Percentiles rank a stretch among this genome's conserved stretches.
Conservation (phyloP, 2,888 invertebrate species). For the Sinotaia quadrata region DNA sequence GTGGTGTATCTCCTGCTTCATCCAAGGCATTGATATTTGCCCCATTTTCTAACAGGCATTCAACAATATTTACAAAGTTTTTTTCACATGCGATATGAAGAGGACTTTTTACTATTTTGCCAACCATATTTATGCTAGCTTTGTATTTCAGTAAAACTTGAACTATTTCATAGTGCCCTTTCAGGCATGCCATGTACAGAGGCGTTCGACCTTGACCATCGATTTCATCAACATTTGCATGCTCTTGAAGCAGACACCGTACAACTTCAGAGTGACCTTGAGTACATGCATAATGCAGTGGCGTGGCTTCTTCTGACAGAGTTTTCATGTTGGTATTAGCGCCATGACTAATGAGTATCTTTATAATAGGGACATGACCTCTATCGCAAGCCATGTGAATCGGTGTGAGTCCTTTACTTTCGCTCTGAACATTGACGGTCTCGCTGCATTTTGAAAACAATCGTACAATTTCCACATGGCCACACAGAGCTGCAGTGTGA, state of each 20-base stretch:
- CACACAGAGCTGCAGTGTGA: too few relatives aligned
- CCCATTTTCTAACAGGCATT: neutral
- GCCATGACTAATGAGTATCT: too few relatives aligned
- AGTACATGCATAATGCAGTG: neutral
- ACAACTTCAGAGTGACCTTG: neutral
- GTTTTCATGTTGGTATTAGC: too few relatives aligned
- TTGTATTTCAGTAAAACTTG: neutral
- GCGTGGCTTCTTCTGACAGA: neutral
- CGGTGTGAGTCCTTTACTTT: too few relatives aligned
- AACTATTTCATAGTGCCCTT: neutral
- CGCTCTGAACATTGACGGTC: too few relatives aligned
- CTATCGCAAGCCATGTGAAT: too few relatives aligned
- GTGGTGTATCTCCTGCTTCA: neutral
- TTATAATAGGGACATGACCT: too few relatives aligned
- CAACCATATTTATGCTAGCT: neutral
- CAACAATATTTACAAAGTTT: neutral
- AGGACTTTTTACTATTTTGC: neutral
- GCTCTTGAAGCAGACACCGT: neutral
- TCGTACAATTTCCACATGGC: too few relatives aligned
- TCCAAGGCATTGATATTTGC: neutral
- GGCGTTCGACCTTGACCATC: neutral
- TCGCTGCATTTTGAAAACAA: too few relatives aligned
- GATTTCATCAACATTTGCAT: neutral
- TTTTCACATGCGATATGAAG: neutral
- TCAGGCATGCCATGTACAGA: neutral